phyloP scores from a whole-genome alignment of 2,797 vertebrate species.

The Acipenser oxyrinchus region DNA sequence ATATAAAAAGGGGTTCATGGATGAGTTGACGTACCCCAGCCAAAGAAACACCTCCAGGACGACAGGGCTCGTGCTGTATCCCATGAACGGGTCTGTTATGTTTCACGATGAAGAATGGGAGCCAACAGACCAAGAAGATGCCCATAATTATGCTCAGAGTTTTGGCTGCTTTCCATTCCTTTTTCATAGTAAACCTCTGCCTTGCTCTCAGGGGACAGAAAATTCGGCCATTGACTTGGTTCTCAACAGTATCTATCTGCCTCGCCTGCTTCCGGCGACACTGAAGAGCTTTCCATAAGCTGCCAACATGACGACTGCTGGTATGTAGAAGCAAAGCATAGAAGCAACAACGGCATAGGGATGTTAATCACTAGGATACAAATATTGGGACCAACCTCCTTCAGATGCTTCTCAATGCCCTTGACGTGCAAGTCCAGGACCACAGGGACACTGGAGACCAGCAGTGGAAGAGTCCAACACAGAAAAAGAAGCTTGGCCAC shows the following conservation, averaged over 20 bases:
- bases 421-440: conserved; percentile 8
- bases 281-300: conserved; percentile 26
- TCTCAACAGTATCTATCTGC: conserved; percentile 26
- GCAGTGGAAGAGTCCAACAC: conserved; percentile 27
- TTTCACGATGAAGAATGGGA: conserved; percentile 16
- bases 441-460: conserved; percentile 21
- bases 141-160: conserved; percentile 26
- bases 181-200: conserved; percentile 21
- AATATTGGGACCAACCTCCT: not conserved
- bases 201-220: not conserved
- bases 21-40: no score
- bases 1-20: no score
- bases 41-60: no score
- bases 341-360: conserved; percentile 18
- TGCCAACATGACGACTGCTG: conserved; percentile 24
- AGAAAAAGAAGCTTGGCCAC: conserved; percentile 19
- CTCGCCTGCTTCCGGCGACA: conserved; percentile 28
- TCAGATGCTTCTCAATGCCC: not conserved
- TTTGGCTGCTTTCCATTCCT: conserved; percentile 28
- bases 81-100: not conserved
- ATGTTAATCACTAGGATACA: conserved; percentile 13
- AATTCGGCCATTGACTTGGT: conserved; percentile 13
- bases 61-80: conserved; percentile 3
- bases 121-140: conserved; percentile 31
- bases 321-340: conserved; percentile 22